Percentiles rank a stretch among this genome's conserved stretches.
These are phyloP conservation scores for Meandrusa payeni DNA, from an alignment of 2,888 invertebrate species.

Conservation along the genomic window DNA sequence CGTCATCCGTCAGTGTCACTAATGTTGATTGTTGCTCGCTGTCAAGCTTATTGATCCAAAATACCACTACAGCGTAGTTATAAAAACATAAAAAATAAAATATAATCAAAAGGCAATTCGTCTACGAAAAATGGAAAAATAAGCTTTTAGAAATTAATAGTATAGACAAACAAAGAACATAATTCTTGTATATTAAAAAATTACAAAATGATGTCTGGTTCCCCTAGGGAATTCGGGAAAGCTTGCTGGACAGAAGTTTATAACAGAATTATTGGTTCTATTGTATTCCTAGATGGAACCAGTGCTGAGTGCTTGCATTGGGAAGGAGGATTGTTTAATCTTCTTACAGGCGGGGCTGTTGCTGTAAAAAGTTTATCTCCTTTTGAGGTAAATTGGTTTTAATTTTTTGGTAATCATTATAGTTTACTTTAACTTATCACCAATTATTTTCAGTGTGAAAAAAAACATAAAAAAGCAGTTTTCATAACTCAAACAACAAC, in stretches of 20 bases:
- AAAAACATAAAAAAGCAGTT: slow-evolving; percentile 70
- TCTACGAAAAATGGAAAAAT: no score
- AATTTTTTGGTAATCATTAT: no score
- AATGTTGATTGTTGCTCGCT: no score
- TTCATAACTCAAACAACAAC: slow-evolving; percentile 79
- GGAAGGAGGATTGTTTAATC: slow-evolving; percentile 82
- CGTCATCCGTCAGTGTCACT: no score
- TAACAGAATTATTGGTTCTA: slow-evolving; percentile 81
- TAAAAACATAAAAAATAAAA: no score
- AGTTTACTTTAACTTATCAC: no score
- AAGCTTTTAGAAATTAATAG: no score
- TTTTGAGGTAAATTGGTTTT: slow-evolving; percentile 70
- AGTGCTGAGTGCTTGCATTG: slow-evolving; percentile 85
- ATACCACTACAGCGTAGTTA: no score
- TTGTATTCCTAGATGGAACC: slow-evolving; percentile 83
- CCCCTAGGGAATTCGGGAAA: slow-evolving; percentile 67
- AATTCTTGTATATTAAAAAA: no score
- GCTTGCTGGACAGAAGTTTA: slow-evolving; percentile 83
- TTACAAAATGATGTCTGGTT: slow-evolving; percentile 39
- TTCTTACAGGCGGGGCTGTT: slow-evolving; percentile 82
- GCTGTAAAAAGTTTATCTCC: slow-evolving; percentile 83
- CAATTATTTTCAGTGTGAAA: slow-evolving; percentile 44
- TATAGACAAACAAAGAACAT: no score
- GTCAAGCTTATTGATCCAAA: no score
- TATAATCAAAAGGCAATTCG: no score